Conservation (phyloP, 35 echinoderm and acorn worm species). For the Strongylocentrotus purpuratus region DNA sequence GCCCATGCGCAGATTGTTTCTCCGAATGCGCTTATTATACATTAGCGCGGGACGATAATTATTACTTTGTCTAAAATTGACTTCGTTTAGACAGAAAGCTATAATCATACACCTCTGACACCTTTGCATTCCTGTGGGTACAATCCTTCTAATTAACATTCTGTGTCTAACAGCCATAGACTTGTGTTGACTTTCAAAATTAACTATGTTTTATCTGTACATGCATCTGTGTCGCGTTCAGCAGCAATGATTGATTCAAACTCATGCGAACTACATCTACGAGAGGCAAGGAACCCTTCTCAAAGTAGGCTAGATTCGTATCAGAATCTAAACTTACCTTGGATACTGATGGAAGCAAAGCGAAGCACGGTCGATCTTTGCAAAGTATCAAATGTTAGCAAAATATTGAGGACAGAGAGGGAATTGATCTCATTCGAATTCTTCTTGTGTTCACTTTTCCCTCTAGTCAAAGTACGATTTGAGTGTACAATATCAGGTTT, state of each 20-base stretch:
- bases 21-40: too few relatives aligned
- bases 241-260: not conserved
- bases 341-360: not conserved
- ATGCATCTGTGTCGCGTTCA: not conserved
- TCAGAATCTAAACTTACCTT: not conserved
- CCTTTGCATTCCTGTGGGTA: too few relatives aligned
- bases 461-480: not conserved
- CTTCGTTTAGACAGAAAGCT: too few relatives aligned
- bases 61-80: too few relatives aligned
- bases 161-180: too few relatives aligned
- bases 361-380: not conserved
- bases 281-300: not conserved
- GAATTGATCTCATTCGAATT: not conserved
- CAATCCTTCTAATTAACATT: too few relatives aligned
- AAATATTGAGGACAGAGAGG: not conserved
- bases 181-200: too few relatives aligned
- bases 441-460: not conserved
- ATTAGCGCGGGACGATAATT: too few relatives aligned
- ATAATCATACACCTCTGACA: too few relatives aligned
- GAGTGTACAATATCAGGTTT: not conserved
- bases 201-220: not conserved
- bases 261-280: not conserved
- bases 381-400: constrained; percentile 11
- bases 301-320: not conserved
- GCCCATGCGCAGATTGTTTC: too few relatives aligned